Conservation (phyloP, 2,113 vertebrate genomes). For the Cyphomyrus plagiostoma region DNA sequence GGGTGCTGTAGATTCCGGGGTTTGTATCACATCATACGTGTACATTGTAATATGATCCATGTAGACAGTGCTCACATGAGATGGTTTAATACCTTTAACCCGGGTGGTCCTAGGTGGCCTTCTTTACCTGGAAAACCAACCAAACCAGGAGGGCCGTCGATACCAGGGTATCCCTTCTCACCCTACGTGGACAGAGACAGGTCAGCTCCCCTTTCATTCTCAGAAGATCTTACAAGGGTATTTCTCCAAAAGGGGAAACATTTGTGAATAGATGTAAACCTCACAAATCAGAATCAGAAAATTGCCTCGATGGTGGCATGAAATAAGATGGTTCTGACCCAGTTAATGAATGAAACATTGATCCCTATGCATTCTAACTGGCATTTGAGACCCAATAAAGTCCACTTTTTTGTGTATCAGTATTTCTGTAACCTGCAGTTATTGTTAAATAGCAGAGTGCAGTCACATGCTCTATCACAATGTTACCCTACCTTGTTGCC, state of each 20-base stretch:
- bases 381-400: not conserved
- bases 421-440: not conserved
- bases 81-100: slow-evolving; percentile 35
- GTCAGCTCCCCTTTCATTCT: not conserved
- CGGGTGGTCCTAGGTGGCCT: slow-evolving; percentile 37
- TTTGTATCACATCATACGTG: not conserved
- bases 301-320: not conserved
- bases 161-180: slow-evolving; percentile 42
- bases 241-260: not conserved
- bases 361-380: not conserved
- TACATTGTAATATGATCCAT: not conserved
- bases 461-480: not conserved
- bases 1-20: not conserved
- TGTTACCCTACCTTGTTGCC: slow-evolving; percentile 45
- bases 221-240: not conserved
- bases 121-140: slow-evolving; percentile 32
- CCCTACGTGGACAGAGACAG: slow-evolving; percentile 36
- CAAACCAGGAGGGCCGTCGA: slow-evolving; percentile 28
- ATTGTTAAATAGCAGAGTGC: not conserved
- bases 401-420: not conserved
- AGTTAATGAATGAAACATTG: no score
- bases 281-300: not conserved
- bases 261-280: not conserved
- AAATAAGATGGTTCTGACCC: not conserved
- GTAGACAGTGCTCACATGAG: slow-evolving; percentile 17